Evolutionary conservation across 1,140 invertebrate genomes (phyloP).

Genomic region (Ptiloglossa arizonensis): DNA sequence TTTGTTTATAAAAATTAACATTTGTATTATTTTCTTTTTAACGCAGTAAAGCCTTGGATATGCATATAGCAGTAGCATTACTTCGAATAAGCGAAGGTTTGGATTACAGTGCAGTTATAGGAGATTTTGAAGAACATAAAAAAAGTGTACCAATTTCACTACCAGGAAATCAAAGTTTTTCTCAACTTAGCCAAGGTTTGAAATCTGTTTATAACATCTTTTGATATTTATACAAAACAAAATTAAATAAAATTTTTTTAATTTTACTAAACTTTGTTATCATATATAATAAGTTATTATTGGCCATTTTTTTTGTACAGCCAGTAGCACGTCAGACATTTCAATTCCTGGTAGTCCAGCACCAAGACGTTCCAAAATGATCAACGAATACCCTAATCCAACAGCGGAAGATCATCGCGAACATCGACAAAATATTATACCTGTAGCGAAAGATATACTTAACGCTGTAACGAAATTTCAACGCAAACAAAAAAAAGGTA

Average conservation of each 20-base stretch:
- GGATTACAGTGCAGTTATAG: conserved; percentile 86
- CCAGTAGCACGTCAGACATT: conserved; percentile 86
- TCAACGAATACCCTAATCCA: conserved; percentile 76
- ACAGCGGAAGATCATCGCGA: conserved; percentile 72
- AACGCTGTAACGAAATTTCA: conserved; percentile 88
- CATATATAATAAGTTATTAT: background rate
- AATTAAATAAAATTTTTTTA: background rate
- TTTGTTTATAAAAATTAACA: background rate
- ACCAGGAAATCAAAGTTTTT: conserved; percentile 84
- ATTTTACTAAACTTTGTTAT: background rate
- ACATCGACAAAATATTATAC: conserved; percentile 76
- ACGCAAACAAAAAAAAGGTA: conserved; percentile 88
- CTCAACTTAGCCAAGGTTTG: conserved; percentile 86
- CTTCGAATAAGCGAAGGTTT: conserved; percentile 92
- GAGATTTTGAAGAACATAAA: conserved; percentile 80
- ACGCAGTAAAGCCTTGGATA: conserved; percentile 93
- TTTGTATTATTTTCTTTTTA: background rate
- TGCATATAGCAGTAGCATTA: conserved; percentile 94
- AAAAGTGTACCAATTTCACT: conserved; percentile 71
- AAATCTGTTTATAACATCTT: background rate
- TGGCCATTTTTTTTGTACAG: conserved; percentile 74
- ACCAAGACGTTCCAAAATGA: conserved; percentile 80
- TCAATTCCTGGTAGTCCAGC: conserved; percentile 83
- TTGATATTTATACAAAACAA: background rate
- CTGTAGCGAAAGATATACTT: conserved; percentile 84